Evolutionary conservation across 2,113 vertebrate species (phyloP).

Genomic region (Corydoras sp.): DNA sequence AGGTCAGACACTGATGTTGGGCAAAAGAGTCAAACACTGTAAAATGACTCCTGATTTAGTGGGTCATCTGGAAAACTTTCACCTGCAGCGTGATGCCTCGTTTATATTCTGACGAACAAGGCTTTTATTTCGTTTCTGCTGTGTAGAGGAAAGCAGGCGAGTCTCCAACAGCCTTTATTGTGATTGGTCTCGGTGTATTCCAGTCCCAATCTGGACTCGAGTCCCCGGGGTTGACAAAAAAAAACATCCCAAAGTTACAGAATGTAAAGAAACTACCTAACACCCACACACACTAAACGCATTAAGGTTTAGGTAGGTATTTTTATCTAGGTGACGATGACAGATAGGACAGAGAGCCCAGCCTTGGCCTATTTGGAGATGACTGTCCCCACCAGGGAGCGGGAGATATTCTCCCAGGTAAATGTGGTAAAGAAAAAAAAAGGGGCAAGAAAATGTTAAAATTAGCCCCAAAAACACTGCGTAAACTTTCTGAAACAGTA

Average conservation of each 20-base stretch:
- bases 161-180: no score
- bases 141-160: no score
- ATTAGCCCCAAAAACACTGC: background rate
- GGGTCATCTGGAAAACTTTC: no score
- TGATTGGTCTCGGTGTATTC: no score
- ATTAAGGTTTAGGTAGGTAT: constrained; percentile 21
- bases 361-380: constrained; percentile 24
- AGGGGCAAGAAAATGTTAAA: background rate
- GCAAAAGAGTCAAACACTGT: no score
- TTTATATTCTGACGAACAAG: no score
- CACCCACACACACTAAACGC: constrained; percentile 6
- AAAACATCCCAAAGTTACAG: constrained; percentile 8
- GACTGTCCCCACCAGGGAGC: constrained; percentile 11
- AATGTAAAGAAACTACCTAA: constrained; percentile 11
- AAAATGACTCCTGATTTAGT: no score
- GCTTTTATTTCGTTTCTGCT: no score
- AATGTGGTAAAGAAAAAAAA: background rate
- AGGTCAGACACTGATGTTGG: no score
- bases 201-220: no score
- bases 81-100: no score
- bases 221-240: no score
- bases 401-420: background rate
- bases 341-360: constrained; percentile 18
- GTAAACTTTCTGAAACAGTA: background rate
- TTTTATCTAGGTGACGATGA: constrained; percentile 32